Evolutionary conservation across 2,113 vertebrate species (phyloP), one percentile per base, ranked within the genome.

Genomic region (Poicephalus gulielmi): DNA sequence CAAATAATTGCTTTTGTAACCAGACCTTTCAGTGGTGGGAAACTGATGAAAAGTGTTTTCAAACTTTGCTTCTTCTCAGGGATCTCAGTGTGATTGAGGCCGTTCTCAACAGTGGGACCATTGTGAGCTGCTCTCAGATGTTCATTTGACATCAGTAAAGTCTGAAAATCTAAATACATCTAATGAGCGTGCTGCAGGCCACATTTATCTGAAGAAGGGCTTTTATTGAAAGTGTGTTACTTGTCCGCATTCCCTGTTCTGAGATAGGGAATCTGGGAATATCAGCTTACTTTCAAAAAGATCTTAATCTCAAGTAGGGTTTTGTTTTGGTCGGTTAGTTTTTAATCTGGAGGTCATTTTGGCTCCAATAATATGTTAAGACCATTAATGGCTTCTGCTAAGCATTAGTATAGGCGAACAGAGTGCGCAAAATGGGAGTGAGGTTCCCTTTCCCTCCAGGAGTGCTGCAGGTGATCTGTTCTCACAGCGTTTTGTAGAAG

Each of bases 81-180:
- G 13, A 73, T 12, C 1, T 0, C 33, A 35, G 19, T 55, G 8
- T 17, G 47, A 31, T 66, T 16, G 41, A 80, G 55, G 25, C 16
- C 11, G 2, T 77, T 35, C 18, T 18, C 11, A n/a, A 6, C 24
- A 83, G 33, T 5, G 31, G 25, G 53, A 13, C 59, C 0, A 0
- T 44, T 62, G 63, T 69, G 55, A 30, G 20, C 30, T 1, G 0
- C 59, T 90, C 24, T 30, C 43, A 50, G 5, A 44, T 43, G 25
- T 2, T 19, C 14, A 47, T 41, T 25, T 62, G 63, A 2, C 52
- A 57, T 24, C 4, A 37, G 9, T 22, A 5, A 62, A 62, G 39
- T 47, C 62, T 87, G 52, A 73, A 87, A 28, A 43, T 50, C 7
- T 17, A 71, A 70, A 22, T 85, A 10, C 10, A 24, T 78, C 66